These are phyloP conservation scores for Ciconia stormi DNA, from an alignment of 2,113 vertebrate species.

Conservation along the genomic window DNA sequence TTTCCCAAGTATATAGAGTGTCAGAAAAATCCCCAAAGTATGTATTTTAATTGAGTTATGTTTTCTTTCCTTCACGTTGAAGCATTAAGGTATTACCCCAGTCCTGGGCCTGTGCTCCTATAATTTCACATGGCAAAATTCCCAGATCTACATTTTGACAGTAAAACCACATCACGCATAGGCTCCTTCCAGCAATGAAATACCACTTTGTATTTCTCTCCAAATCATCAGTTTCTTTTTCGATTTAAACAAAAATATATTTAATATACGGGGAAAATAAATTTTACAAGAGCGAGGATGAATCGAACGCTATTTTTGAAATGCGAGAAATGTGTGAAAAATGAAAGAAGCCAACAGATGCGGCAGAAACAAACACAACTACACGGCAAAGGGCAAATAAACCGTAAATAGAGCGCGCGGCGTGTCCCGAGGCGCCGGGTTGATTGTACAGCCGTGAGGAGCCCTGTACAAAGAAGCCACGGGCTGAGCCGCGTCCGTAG, in stretches of 20 bases:
- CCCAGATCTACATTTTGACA: neutral
- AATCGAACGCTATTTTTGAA: rapidly evolving
- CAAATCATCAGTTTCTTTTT: neutral
- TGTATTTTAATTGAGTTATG: neutral
- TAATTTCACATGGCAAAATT: slow-evolving; percentile 17
- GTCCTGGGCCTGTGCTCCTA: neutral
- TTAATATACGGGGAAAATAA: neutral
- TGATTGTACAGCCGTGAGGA: rapidly evolving
- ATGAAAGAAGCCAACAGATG: neutral
- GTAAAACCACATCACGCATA: neutral
- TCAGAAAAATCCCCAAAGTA: neutral
- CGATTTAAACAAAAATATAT: neutral
- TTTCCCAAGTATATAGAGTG: slow-evolving; percentile 27
- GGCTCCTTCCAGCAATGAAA: neutral
- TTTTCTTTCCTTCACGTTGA: neutral
- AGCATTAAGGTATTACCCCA: neutral
- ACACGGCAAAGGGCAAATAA: rapidly evolving
- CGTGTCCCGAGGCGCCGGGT: rapidly evolving
- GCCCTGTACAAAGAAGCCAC: neutral
- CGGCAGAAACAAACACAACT: neutral
- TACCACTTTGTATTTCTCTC: neutral
- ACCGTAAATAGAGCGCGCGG: rapidly evolving
- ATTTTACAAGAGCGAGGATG: neutral
- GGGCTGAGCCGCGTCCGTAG: neutral
- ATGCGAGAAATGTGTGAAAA: neutral